Base-by-base conservation (phyloP, 2,888 invertebrate genomes). In the Nephrotoma flavescens region DNA sequence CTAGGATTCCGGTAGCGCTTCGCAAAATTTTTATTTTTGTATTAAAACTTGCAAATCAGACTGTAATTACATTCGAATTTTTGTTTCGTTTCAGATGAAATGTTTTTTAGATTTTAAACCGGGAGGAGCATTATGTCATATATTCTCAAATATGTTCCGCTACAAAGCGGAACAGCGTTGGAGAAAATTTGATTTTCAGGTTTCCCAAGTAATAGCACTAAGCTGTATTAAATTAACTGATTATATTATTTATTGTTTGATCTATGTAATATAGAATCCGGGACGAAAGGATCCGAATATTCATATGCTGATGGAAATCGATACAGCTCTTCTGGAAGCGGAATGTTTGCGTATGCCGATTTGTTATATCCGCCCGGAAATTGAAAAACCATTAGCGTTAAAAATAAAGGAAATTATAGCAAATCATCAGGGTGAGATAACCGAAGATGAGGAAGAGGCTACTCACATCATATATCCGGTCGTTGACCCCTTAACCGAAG, bases 111-210 rank as follows among this genome's bases (percentile, higher is more conserved):
- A 99, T 92, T 97, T 98, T 92, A 98, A 98, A 92, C 95, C 97
- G 31, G 96, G 97, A 88, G 98, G 98, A 86, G 96, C 97, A 44
- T 93, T 99, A 87, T 98, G 98, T 93, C 97, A 97, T 89, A 97
- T 98, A 91, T 94, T 99, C 89, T 95, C 96, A 89, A 96, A 98
- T 88, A 98, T 97, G 91, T 99, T 96, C 93, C 97, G 97, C 90
- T 98, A 97, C 93, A 98, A 98, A 92, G 96, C 95, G 92, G 99
- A 99, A 92, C 98, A 98, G 92, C 96, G 97, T 91, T 98, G 97
- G 95, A 95, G 98, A 90, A 95, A 97, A 92, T 97, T 98, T 92
- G 97, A 98, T 93, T 96, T 97, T 92, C 96, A 96, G 92, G 95
- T 96, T 91, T 90, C 90, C 11, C 91, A 92, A 87, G 42, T 31